A percentile compares a stretch with the other conserved stretches of the same genome.
Evolutionary conservation across 2,113 vertebrate genomes (phyloP).

Genomic region (Nannobrachium achirus): DNA sequence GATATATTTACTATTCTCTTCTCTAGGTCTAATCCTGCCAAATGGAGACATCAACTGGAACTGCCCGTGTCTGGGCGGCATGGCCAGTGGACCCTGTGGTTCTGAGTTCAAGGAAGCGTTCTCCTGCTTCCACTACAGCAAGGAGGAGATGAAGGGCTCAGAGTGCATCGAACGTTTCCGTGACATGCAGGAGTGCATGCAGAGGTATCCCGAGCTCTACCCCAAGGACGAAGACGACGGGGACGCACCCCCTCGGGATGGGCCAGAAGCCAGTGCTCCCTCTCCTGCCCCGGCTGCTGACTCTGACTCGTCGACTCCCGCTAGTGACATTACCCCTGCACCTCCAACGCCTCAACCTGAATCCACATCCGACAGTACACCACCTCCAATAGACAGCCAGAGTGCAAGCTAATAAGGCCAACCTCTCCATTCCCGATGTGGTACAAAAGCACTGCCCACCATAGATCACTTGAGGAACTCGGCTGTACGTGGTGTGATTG

Average conservation of each 20-base stretch:
- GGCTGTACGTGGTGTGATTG: slow-evolving; percentile 6
- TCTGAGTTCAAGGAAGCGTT: slow-evolving; percentile 97
- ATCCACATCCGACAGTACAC: slow-evolving; percentile 15
- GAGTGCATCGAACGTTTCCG: slow-evolving; percentile 94
- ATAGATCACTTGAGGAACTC: slow-evolving; percentile 24
- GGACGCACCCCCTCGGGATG: slow-evolving; percentile 46
- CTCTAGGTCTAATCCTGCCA: slow-evolving; percentile 90
- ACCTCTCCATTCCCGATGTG: slow-evolving; percentile 1
- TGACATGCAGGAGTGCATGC: slow-evolving; percentile 98
- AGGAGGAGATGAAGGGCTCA: slow-evolving; percentile 93
- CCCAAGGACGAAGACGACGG: slow-evolving; percentile 92
- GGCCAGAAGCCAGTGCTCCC: slow-evolving; percentile 9
- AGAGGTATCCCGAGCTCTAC: slow-evolving; percentile 94
- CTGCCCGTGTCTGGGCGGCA: slow-evolving; percentile 95
- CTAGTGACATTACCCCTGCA: slow-evolving; percentile 40
- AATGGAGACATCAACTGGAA: slow-evolving; percentile 98
- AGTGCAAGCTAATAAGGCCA: slow-evolving; percentile 61
- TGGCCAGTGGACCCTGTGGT: slow-evolving; percentile 96
- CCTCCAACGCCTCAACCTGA: slow-evolving; percentile 1
- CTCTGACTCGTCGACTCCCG: slow-evolving; percentile 19
- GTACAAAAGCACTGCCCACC: slow-evolving; percentile 13
- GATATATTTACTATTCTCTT: neutral
- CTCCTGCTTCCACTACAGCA: slow-evolving; percentile 97
- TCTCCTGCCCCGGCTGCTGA: slow-evolving; percentile 1
- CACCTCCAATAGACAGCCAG: slow-evolving; percentile 53